phyloP scores from a whole-genome alignment of 2,113 vertebrate species.

The Carettochelys insculpta region DNA sequence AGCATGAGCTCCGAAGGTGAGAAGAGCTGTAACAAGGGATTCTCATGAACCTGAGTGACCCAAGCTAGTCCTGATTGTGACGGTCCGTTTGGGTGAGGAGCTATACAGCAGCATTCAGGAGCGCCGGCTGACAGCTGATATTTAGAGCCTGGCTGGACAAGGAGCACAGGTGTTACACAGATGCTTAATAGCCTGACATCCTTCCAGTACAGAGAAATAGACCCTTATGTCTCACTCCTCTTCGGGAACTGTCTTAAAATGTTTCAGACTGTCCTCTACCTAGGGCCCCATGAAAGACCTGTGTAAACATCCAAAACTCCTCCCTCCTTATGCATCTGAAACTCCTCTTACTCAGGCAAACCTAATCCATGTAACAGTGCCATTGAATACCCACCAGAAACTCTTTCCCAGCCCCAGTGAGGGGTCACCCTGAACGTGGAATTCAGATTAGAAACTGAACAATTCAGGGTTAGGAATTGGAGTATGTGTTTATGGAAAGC shows the following conservation, averaged over 20 bases:
- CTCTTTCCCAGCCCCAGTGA: neutral
- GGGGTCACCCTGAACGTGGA: constrained; percentile 29
- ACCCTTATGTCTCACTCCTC: constrained; percentile 22
- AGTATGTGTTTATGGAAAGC: neutral
- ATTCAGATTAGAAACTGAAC: neutral
- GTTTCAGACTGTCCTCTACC: neutral
- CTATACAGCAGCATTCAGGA: neutral
- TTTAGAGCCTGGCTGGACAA: constrained; percentile 60
- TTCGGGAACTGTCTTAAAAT: neutral
- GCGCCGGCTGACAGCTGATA: constrained; percentile 54
- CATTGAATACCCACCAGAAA: constrained; percentile 55
- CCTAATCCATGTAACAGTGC: constrained; percentile 49
- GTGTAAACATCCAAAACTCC: constrained; percentile 25
- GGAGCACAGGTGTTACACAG: constrained; percentile 81
- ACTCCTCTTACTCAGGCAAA: neutral
- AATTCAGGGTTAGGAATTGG: neutral
- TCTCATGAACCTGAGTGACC: constrained; percentile 76
- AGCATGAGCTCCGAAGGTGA: constrained; percentile 75
- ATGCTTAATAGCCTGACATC: constrained; percentile 43
- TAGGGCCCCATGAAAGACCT: neutral
- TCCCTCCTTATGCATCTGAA: neutral
- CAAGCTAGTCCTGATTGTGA: constrained; percentile 29
- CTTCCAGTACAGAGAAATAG: neutral
- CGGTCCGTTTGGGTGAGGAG: constrained; percentile 3
- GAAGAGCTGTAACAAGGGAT: constrained; percentile 70